Evolutionary conservation across 1,140 invertebrate species (phyloP).

Genomic region (Antheraea mylitta): DNA sequence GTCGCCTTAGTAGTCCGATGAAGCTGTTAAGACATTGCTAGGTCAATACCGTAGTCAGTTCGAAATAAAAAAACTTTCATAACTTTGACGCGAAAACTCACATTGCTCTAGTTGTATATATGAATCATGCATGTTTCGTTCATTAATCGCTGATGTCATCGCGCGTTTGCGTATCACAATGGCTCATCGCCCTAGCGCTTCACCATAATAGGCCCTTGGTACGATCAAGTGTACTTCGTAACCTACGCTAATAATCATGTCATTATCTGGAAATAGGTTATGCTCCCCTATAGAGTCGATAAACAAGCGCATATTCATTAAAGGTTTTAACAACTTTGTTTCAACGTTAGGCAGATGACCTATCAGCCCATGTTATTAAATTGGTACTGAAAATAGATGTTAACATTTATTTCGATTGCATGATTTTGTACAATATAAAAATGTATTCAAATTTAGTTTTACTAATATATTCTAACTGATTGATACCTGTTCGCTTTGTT

Average conservation of each 20-base stretch:
- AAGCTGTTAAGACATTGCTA: no score
- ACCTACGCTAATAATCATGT: constrained; percentile 27
- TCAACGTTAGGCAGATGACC: no score
- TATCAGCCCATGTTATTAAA: no score
- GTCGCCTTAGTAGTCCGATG: no score
- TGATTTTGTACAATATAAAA: no score
- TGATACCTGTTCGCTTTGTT: no score
- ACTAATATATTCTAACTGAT: no score
- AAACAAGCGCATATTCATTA: neutral
- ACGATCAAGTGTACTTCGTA: constrained; percentile 23
- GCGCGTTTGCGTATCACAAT: constrained; percentile 6
- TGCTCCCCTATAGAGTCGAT: neutral
- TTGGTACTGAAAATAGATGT: no score
- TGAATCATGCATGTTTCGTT: constrained; percentile 30
- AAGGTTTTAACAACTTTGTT: no score
- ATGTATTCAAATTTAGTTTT: no score
- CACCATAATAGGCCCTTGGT: constrained; percentile 23
- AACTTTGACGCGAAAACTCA: neutral
- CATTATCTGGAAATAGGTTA: constrained; percentile 20
- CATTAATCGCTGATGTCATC: constrained; percentile 46
- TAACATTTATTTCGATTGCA: no score
- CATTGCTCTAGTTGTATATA: neutral
- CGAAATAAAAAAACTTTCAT: neutral
- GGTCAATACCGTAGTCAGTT: no score
- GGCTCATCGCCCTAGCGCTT: constrained; percentile 9